Conservation (phyloP, 1,140 invertebrate species). For the Palaemon carinicauda region DNA sequence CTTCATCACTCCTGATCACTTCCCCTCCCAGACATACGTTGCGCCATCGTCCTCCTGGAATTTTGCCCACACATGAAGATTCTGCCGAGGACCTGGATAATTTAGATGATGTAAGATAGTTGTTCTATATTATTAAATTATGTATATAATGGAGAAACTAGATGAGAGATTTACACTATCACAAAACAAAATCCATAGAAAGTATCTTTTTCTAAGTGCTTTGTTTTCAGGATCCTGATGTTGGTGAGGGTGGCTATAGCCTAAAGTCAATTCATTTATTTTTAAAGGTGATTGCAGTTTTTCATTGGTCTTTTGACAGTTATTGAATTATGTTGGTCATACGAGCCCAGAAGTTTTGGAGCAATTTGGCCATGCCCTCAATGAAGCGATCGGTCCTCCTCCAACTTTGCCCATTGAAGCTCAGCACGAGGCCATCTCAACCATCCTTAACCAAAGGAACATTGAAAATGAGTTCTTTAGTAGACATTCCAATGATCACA, state of each 20-base stretch:
- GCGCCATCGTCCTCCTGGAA: slow-evolving; percentile 75
- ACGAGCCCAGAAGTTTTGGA: slow-evolving; percentile 89
- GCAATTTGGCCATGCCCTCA: slow-evolving; percentile 74
- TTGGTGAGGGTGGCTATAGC: too few relatives aligned
- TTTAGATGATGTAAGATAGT: slow-evolving; percentile 86
- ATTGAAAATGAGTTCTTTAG: slow-evolving; percentile 77
- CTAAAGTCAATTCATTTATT: too few relatives aligned
- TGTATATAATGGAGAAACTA: too few relatives aligned
- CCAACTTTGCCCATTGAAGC: slow-evolving; percentile 72
- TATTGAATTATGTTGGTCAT: slow-evolving; percentile 88
- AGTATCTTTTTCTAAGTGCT: too few relatives aligned
- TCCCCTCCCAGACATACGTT: slow-evolving; percentile 63
- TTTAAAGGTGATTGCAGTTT: background rate
- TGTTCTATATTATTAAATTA: too few relatives aligned
- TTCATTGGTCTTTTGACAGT: slow-evolving; percentile 67
- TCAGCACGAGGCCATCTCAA: slow-evolving; percentile 85
- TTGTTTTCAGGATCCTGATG: too few relatives aligned
- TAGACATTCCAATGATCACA: slow-evolving; percentile 36
- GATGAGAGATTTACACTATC: too few relatives aligned
- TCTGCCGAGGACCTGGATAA: slow-evolving; percentile 90
- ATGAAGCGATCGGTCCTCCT: slow-evolving; percentile 67
- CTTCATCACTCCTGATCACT: slow-evolving; percentile 58
- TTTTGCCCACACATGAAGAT: slow-evolving; percentile 83
- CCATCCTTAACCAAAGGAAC: slow-evolving; percentile 81
- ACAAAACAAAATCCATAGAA: too few relatives aligned